Conservation (phyloP, 2,113 vertebrate species). For the Solenodon paradoxus region DNA sequence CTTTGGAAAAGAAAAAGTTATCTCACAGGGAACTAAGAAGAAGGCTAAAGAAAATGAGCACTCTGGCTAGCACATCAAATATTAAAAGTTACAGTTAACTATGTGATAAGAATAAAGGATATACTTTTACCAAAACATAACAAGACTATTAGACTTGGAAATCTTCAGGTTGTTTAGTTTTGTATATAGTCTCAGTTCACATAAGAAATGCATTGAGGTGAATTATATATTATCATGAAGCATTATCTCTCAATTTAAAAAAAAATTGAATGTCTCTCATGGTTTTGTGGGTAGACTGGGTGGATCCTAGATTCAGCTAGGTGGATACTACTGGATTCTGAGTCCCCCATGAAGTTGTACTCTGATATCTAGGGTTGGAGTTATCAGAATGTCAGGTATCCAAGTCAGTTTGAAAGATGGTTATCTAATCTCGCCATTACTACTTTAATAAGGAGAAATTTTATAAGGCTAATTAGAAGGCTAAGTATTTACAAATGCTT, state of each 20-base stretch:
- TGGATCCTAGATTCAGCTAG: neutral
- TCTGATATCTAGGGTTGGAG: neutral
- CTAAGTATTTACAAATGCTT: neutral
- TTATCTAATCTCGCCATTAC: neutral
- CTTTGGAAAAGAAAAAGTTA: conserved; percentile 22
- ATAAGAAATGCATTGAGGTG: neutral
- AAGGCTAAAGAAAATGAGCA: neutral
- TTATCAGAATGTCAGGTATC: neutral
- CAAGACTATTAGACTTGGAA: neutral
- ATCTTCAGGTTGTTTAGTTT: neutral
- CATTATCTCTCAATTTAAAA: neutral
- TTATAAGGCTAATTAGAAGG: neutral
- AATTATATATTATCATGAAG: neutral
- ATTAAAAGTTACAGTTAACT: neutral
- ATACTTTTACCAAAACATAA: neutral
- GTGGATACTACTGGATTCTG: neutral
- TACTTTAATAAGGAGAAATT: neutral
- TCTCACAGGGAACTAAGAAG: neutral
- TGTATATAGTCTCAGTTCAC: neutral
- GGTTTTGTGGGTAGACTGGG: neutral
- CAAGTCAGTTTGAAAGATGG: neutral
- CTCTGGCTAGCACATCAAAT: neutral
- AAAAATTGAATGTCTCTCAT: neutral
- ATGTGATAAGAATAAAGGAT: neutral
- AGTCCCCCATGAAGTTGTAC: neutral